A percentile compares a stretch with the other conserved stretches of the same genome.
phyloP scores from a whole-genome alignment of 2,888 invertebrate genomes.

The Lasioglossum vierecki region DNA sequence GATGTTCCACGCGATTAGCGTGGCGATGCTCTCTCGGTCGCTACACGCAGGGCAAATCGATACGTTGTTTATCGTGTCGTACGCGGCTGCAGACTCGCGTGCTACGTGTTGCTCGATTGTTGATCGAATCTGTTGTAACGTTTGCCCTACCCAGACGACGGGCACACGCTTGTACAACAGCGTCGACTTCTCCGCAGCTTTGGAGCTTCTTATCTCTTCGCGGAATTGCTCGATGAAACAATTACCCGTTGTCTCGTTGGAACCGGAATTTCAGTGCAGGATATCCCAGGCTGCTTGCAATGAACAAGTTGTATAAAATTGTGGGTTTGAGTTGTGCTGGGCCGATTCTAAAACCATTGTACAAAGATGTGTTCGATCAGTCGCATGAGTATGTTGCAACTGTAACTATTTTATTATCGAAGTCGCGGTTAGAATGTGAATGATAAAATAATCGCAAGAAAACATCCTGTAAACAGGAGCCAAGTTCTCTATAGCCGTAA shows the following conservation, averaged over 20 bases:
- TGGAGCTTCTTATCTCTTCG: conserved; percentile 13
- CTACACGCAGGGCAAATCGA: neutral
- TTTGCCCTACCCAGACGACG: conserved; percentile 22
- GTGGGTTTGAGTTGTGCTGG: too few species aligned
- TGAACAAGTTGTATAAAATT: too few species aligned
- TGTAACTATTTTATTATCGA: neutral
- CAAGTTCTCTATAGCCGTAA: too few species aligned
- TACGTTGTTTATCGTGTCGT: conserved; percentile 34
- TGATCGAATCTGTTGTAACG: conserved; percentile 35
- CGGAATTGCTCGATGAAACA: conserved; percentile 24
- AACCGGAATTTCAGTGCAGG: too few species aligned
- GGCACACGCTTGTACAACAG: conserved; percentile 29
- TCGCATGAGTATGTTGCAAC: too few species aligned
- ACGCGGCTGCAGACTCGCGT: conserved; percentile 29
- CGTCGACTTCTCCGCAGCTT: conserved; percentile 5
- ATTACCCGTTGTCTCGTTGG: neutral
- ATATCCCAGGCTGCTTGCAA: too few species aligned
- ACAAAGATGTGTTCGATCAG: too few species aligned
- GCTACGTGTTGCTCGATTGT: conserved; percentile 50
- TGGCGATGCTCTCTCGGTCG: neutral
- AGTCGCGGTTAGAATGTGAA: neutral
- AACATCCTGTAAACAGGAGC: too few species aligned
- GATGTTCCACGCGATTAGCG: conserved; percentile 8
- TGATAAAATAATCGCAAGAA: neutral
- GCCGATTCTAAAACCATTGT: too few species aligned